Base-by-base conservation (phyloP, 2,797 vertebrate genomes). In the Pygocentrus nattereri region DNA sequence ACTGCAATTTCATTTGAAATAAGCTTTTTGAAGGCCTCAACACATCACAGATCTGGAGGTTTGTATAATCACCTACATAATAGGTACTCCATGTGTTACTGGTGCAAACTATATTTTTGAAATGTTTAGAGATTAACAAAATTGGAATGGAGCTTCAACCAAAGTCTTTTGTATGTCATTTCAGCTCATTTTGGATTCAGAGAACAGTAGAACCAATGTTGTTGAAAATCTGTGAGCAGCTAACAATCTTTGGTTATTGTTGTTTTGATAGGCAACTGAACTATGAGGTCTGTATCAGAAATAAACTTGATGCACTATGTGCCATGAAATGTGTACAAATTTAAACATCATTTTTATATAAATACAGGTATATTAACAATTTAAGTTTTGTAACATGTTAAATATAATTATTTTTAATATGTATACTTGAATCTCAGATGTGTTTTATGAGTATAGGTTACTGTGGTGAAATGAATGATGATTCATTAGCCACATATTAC, bases 261-360 rank as follows among this genome's bases (percentile, higher is more conserved):
- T 87, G 76, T 80, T 88, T 88, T 88, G 92, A 91, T 86, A 87
- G 92, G 84, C 90, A 91, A 91, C 90, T 93, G 90, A 93, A 89
- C 90, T 95, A 91, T 92, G 92, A 96, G 93, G 94, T 96, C 96
- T 97, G 96, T 96, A 97, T 98, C 96, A 97, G 95, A 96, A 96
- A 95, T 91, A 71, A 90, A 94, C 93, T 95, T 96, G 94, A 94
- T 95, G 96, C 95, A 98, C 96, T 96, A 93, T 97, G 96, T 98
- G 96, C 95, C 94, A 92, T 91, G 83, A 90, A 91, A 90, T 93
- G 90, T 96, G 91, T 95, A 93, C 94, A 94, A 90, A 91, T 87
- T 78, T 90, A 92, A 92, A 91, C 86, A 76, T 90, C 82, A n/a
- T 89, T 79, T 62, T 27, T 64, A 68, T 68, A 68, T 68, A 41